phyloP scores from a whole-genome alignment of 2,888 invertebrate genomes.

The Tenthredo distinguenda region DNA sequence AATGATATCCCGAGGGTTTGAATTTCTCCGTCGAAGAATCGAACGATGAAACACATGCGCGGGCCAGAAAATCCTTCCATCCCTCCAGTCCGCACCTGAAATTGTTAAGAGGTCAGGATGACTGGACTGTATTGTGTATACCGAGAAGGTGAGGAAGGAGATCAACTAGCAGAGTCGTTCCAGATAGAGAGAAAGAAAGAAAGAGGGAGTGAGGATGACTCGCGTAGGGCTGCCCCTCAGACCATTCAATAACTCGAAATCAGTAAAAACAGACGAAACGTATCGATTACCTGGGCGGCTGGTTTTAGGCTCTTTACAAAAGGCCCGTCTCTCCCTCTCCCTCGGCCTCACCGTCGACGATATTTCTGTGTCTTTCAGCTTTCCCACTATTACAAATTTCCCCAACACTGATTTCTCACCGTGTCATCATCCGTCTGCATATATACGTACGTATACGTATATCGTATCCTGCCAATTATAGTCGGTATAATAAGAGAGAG shows the following conservation, averaged over 20 bases:
- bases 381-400: slow-evolving; percentile 14
- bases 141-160: neutral
- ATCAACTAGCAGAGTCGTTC: slow-evolving; percentile 17
- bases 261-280: slow-evolving; percentile 61
- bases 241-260: slow-evolving; percentile 61
- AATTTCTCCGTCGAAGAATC: neutral
- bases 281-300: slow-evolving; percentile 63
- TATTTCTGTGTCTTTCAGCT: slow-evolving; percentile 8
- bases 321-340: slow-evolving; percentile 11
- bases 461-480: neutral
- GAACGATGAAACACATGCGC: neutral
- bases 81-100: neutral
- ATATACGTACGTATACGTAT: neutral
- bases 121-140: slow-evolving; percentile 11
- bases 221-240: slow-evolving; percentile 52
- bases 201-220: slow-evolving; percentile 57
- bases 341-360: neutral
- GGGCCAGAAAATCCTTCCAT: too few relatives aligned
- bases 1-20: neutral
- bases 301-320: slow-evolving; percentile 56
- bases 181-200: slow-evolving; percentile 38
- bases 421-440: neutral
- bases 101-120: neutral
- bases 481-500: neutral
- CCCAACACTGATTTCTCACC: neutral